Evolutionary conservation across 2,113 vertebrate species (phyloP).

Genomic region (Otis tarda): DNA sequence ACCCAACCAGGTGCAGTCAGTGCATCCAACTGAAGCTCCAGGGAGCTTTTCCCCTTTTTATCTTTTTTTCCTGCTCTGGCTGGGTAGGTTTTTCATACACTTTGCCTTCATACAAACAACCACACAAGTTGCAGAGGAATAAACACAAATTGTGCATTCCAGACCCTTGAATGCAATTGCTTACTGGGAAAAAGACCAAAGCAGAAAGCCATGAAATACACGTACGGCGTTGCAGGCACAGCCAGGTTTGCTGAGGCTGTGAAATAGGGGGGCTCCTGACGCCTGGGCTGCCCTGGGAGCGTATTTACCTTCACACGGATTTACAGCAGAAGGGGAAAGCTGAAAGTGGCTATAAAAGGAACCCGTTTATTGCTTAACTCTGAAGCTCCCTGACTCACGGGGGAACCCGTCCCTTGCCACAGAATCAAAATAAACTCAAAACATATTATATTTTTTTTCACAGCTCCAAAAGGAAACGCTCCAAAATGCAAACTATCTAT

Average conservation of each 20-base stretch:
- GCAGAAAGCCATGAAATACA: rapidly evolving
- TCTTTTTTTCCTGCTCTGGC: neutral
- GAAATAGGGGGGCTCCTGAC: rapidly evolving
- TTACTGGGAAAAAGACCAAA: neutral
- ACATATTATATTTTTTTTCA: neutral
- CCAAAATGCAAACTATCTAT: neutral
- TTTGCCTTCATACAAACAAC: neutral
- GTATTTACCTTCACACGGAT: rapidly evolving
- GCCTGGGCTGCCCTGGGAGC: neutral
- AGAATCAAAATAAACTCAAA: neutral
- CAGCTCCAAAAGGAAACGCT: neutral
- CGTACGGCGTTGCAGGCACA: rapidly evolving
- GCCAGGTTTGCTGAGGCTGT: neutral
- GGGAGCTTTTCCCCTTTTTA: neutral
- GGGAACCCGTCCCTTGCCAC: neutral
- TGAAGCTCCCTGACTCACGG: neutral
- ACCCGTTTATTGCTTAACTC: neutral
- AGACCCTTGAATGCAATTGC: neutral
- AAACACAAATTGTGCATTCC: neutral
- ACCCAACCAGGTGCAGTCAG: neutral
- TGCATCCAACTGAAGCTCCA: neutral
- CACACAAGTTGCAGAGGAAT: rapidly evolving
- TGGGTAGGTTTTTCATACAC: neutral
- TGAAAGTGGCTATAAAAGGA: neutral
- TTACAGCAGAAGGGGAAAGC: neutral